These are phyloP conservation scores for Hoplodrina blanda DNA, from an alignment of 2,888 invertebrate species.

Conservation along the genomic window DNA sequence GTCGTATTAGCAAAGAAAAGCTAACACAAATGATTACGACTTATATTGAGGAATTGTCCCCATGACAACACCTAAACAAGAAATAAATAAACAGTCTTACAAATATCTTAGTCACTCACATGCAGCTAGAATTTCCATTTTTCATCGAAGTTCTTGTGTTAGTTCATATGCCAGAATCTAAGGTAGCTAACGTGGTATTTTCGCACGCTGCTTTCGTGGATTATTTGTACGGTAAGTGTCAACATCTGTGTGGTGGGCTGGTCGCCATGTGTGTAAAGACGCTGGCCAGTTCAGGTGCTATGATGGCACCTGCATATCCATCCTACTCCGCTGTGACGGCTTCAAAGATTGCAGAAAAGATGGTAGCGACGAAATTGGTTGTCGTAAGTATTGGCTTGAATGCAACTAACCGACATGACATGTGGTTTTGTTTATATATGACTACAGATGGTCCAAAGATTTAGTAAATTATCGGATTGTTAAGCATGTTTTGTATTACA, in stretches of 20 bases:
- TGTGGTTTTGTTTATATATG: conserved; percentile 52
- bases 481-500: neutral
- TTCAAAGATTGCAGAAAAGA: conserved; percentile 93
- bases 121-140: neutral
- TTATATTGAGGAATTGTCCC: too few relatives aligned
- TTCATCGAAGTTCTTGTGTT: neutral
- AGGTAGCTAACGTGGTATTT: conserved; percentile 54
- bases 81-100: too few relatives aligned
- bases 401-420: conserved; percentile 35
- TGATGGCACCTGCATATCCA: conserved; percentile 94
- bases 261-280: conserved; percentile 82
- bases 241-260: conserved; percentile 76
- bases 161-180: conserved; percentile 7
- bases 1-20: neutral
- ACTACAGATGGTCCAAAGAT: neutral
- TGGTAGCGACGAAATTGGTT: conserved; percentile 91
- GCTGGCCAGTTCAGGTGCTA: conserved; percentile 93
- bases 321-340: conserved; percentile 93
- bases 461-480: neutral
- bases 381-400: conserved; percentile 89
- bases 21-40: neutral
- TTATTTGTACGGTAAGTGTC: conserved; percentile 81
- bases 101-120: neutral
- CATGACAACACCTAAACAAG: too few relatives aligned
- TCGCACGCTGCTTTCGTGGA: conserved; percentile 77